Base-by-base conservation (phyloP, 2,888 invertebrate genomes). In the Acleris literana region DNA sequence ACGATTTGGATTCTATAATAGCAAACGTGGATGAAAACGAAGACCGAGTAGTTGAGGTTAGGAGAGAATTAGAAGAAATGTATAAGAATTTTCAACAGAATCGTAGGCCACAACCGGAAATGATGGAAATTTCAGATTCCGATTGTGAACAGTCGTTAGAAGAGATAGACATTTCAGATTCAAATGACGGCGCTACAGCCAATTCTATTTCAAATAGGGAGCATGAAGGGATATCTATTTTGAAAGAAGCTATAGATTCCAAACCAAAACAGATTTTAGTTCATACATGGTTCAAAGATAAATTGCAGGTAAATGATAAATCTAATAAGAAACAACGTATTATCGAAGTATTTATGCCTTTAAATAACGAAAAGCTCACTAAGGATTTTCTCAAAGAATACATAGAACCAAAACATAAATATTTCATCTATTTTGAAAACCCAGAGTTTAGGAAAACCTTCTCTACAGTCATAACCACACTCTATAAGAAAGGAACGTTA, bases 201-300 rank as follows among this genome's bases (percentile, higher is more conserved):
- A 57, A 71, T 59, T 69, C 71, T 6, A 59, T 56, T 29, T 17
- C 33, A n/a, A 46, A 67, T 18, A 20, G 62, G n/a, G 65, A 74
- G 58, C 51, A 61, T 11, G 43, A 64, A 7, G 74, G 71, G 2
- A 77, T 78, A 1, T 76, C 72, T 2, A 74, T 77, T 6, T 51
- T 77, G 43, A 44, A 77, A 0, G 77, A 80, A 71, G 75, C 78
- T 0, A 71, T 78, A 46, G 76, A 78, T 29, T 73, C 70, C 1
- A 77, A 81, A 60, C 72, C 78, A 0, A 75, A 17, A 22, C 53
- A 53, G 16, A 53, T 33, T 11, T 17, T 53, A 33, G 16, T 53
- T 1, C 5, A 7, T 29, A n/a, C 16, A 7, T 60, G 51, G 52
- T 44, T 43, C 5, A 43, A 52, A 52, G 11, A 52, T 22, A n/a